Conservation (phyloP, 2,797 vertebrate species). For the Cryptoblepharus egeriae region DNA sequence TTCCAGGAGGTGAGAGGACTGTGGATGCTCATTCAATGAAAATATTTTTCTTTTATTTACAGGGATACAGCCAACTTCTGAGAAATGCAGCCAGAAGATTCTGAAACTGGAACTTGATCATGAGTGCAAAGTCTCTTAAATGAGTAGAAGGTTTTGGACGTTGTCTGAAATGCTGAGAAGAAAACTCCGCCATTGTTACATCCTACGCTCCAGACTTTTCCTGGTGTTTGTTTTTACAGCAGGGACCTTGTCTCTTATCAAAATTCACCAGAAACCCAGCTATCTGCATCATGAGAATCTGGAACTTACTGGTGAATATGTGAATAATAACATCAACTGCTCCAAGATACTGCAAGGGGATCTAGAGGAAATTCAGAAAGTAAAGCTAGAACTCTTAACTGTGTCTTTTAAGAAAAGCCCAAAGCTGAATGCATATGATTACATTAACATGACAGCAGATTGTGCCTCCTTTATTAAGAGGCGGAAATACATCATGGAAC, state of each 20-base stretch:
- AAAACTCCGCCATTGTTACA: constrained; percentile 75
- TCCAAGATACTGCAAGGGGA: constrained; percentile 81
- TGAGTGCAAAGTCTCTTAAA: constrained; percentile 34
- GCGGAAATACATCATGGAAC: constrained; percentile 83
- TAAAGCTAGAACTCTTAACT: constrained; percentile 78
- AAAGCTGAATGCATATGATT: constrained; percentile 75
- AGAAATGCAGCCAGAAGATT: constrained; percentile 27
- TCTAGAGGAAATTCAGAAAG: constrained; percentile 76
- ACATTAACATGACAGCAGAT: constrained; percentile 82
- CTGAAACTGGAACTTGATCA: constrained; percentile 32
- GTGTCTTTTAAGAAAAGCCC: constrained; percentile 73
- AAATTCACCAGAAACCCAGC: constrained; percentile 73
- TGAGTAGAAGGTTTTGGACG: constrained; percentile 28
- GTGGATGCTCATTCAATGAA: too few relatives aligned
- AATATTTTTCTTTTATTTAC: constrained; percentile 22
- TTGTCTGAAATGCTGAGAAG: constrained; percentile 74
- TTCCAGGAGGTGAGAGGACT: too few relatives aligned
- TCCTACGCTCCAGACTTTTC: constrained; percentile 63
- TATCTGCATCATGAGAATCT: constrained; percentile 68
- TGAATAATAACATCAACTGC: constrained; percentile 78
- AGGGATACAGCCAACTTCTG: constrained; percentile 33
- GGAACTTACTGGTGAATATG: constrained; percentile 73
- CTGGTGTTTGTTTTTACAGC: constrained; percentile 67
- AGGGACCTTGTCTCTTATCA: constrained; percentile 69
- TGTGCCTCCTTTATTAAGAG: constrained; percentile 80